A percentile compares a stretch with the other conserved stretches of the same genome.
These are phyloP conservation scores for Pungitius pungitius DNA, from an alignment of 2,113 vertebrate genomes.

Conservation along the genomic window DNA sequence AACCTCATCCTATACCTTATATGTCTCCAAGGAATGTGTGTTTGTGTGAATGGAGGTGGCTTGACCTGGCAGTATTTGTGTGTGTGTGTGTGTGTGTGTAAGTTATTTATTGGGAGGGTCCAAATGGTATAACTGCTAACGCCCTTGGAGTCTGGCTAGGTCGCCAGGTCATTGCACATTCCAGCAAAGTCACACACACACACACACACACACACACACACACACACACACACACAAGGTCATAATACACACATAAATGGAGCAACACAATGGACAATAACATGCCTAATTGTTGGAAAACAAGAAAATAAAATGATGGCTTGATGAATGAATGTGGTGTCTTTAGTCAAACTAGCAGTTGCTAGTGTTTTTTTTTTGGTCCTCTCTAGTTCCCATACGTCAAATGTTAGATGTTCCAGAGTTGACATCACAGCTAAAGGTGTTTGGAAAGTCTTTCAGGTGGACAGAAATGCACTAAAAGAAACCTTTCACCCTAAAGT, in stretches of 20 bases:
- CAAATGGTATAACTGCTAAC: slow-evolving; percentile 79
- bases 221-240: slow-evolving; percentile 38
- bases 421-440: background rate
- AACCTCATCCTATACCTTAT: slow-evolving; percentile 6
- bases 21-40: slow-evolving; percentile 55
- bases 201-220: slow-evolving; percentile 4
- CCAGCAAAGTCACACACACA: slow-evolving; percentile 54
- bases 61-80: slow-evolving; percentile 53
- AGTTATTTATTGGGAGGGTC: slow-evolving; percentile 79
- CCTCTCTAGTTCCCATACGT: background rate
- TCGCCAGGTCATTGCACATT: slow-evolving; percentile 79
- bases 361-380: slow-evolving; percentile 25
- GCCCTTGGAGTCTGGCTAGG: slow-evolving; percentile 79
- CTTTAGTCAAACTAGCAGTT: background rate
- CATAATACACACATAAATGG: slow-evolving; percentile 1
- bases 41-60: slow-evolving; percentile 53
- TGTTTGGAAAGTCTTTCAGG: slow-evolving; percentile 26
- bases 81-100: slow-evolving; percentile 42
- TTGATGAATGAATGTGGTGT: background rate
- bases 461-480: slow-evolving; percentile 33
- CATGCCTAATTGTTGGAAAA: background rate
- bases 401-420: background rate
- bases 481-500: slow-evolving; percentile 44
- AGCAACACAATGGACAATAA: background rate
- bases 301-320: background rate